phyloP scores from a whole-genome alignment of 30 jellyfish, hydroid and myxozoan species.

The Phacellophora camtschatica region DNA sequence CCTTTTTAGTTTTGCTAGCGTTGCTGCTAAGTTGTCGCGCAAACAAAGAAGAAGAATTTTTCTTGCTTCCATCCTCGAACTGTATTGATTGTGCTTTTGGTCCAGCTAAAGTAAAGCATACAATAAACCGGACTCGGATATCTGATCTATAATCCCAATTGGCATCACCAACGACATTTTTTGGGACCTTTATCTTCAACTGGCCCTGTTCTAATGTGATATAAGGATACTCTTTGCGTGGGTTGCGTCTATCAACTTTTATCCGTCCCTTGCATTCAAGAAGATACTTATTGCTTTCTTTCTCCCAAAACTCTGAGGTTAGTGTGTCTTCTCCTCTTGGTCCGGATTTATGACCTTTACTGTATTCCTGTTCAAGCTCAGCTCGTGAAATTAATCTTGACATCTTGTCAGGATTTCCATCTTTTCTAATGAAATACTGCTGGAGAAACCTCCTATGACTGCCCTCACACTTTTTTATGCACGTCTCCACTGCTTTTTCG shows the following conservation, averaged over 20 bases:
- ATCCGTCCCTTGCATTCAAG: neutral
- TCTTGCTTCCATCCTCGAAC: neutral
- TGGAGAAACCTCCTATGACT: neutral
- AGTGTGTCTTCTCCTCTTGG: neutral
- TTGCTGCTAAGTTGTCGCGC: neutral
- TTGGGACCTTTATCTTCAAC: neutral
- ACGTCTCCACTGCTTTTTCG: neutral
- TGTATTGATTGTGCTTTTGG: neutral
- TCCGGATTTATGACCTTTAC: neutral
- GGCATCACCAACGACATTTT: neutral
- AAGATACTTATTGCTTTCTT: neutral
- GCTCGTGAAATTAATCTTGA: conserved; percentile 2
- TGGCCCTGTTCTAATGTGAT: conserved; percentile 5
- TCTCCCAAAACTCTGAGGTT: neutral
- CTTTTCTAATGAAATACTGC: neutral
- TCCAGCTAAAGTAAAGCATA: conserved; percentile 5
- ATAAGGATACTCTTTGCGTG: neutral
- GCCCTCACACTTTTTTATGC: neutral
- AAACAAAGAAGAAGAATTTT: neutral
- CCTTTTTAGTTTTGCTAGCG: neutral
- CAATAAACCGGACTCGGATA: neutral
- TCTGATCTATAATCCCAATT: neutral
- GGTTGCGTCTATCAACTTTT: neutral
- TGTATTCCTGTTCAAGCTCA: neutral
- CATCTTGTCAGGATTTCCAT: neutral